A percentile compares a stretch with the other conserved stretches of the same genome.
Conservation (phyloP, 2,888 invertebrate genomes). For the Lypha dubia region DNA sequence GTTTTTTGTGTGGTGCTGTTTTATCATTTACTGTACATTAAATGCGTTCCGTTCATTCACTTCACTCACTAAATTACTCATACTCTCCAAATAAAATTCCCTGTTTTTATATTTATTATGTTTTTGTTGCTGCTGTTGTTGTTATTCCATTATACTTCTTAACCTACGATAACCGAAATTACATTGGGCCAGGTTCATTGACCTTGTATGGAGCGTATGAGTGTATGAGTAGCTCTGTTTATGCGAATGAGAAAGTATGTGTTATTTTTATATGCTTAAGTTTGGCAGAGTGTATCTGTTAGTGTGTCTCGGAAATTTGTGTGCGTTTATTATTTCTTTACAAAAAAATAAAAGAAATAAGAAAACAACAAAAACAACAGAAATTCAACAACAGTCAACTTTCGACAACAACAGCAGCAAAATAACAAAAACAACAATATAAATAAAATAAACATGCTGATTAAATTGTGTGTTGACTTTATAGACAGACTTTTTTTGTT, state of each 20-base stretch:
- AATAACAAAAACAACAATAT: conserved; percentile 42
- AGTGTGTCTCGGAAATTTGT: too few species aligned
- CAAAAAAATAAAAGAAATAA: conserved; percentile 41
- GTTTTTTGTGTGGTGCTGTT: conserved; percentile 31
- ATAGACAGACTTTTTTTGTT: conserved; percentile 48
- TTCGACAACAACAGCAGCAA: conserved; percentile 44
- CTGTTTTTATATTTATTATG: conserved; percentile 44
- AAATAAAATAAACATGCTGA: conserved; percentile 62
- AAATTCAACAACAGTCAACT: conserved; percentile 60
- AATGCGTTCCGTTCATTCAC: conserved; percentile 57
- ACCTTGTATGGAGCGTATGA: conserved; percentile 70
- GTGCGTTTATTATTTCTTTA: conserved; percentile 57
- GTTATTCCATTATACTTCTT: conserved; percentile 63
- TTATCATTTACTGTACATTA: conserved; percentile 61
- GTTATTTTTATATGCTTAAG: conserved; percentile 35
- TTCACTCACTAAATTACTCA: conserved; percentile 31
- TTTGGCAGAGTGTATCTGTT: conserved; percentile 16
- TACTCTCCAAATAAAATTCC: conserved; percentile 45
- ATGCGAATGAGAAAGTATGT: conserved; percentile 45
- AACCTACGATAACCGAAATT: conserved; percentile 77
- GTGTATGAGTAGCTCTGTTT: conserved; percentile 25
- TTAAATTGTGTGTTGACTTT: conserved; percentile 65
- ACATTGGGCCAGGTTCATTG: conserved; percentile 75
- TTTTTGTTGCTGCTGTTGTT: conserved; percentile 25
- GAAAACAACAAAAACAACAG: conserved; percentile 38